Evolutionary conservation across 2,113 vertebrate genomes (phyloP), one percentile per base, ranked within the genome.

Genomic region (Lota lota): DNA sequence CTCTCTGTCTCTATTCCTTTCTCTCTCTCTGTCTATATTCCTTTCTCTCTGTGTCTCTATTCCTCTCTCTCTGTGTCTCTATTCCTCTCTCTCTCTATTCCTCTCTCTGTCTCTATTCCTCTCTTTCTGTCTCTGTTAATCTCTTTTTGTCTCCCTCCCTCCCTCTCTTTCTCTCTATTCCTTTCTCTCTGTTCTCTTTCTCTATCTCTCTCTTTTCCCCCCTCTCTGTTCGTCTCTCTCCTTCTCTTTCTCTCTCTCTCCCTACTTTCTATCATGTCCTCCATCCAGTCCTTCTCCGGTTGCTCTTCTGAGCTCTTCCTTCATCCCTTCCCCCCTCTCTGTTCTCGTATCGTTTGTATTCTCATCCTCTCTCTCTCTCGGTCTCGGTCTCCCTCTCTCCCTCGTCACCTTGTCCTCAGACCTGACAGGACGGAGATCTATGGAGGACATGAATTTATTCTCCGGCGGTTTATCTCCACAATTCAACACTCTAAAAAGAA

Each of bases 251-350:
- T 56, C 56, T 15, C 10, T 7, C 24, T 17, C 4, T 50, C 18
- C 2, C 20, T 20, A 10, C 47, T 47, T 36, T 63, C 21, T 16
- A n/a, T 24, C 18, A 53, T 19, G 15, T 67, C 21, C 40, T n/a
- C n/a, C 28, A 54, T 22, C 56, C 60, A 61, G 71, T 63, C 73
- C 69, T 56, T 69, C 76, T 81, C 71, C 76, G 65, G 63, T 81
- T 64, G 85, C 68, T 71, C 51, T 58, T 67, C 67, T 54, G 51
- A 63, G 47, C 73, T 63, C 51, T 0, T 75, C 75, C 60, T 28
- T 15, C 22, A 12, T 24, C 59, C 22, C 21, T 20, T 21, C 19
- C 53, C n/a, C 53, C n/a, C 53, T 16, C 53, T 58, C 16, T n/a
- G 10, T 14, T 47, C 40, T 14, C 40, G 47, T 10, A 47, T 47